phyloP scores from a whole-genome alignment of 2,888 invertebrate genomes.

The Apantesis nais region DNA sequence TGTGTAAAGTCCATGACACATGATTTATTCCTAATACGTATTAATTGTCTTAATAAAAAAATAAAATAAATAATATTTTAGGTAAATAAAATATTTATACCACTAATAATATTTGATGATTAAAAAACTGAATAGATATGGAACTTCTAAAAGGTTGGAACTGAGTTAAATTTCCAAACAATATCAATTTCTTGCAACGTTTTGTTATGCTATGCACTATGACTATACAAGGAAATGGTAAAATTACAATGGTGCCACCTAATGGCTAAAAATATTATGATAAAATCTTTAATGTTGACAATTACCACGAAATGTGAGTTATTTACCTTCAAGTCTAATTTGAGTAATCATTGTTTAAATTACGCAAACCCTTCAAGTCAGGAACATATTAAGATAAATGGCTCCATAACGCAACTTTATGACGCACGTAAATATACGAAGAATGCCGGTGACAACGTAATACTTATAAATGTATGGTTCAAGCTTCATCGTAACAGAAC shows the following conservation, averaged over 20 bases:
- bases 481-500: background rate
- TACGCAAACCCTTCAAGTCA: constrained; percentile 1
- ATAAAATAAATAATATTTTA: too few relatives aligned
- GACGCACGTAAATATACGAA: background rate
- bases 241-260: background rate
- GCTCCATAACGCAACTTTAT: constrained; percentile 1
- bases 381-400: constrained; percentile 2
- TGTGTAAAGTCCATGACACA: too few relatives aligned
- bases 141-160: background rate
- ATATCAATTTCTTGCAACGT: background rate
- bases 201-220: background rate
- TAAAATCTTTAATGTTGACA: background rate
- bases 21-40: too few relatives aligned
- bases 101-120: too few relatives aligned
- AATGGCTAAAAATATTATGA: background rate
- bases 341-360: background rate
- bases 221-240: background rate
- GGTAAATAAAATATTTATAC: too few relatives aligned
- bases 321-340: background rate
- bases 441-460: constrained; percentile 3
- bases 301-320: background rate
- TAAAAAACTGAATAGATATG: too few relatives aligned
- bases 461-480: background rate
- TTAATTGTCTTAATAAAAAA: too few relatives aligned
- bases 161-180: background rate